phyloP scores from a whole-genome alignment of 2,888 invertebrate species.

The Choristoneura rosaceana region DNA sequence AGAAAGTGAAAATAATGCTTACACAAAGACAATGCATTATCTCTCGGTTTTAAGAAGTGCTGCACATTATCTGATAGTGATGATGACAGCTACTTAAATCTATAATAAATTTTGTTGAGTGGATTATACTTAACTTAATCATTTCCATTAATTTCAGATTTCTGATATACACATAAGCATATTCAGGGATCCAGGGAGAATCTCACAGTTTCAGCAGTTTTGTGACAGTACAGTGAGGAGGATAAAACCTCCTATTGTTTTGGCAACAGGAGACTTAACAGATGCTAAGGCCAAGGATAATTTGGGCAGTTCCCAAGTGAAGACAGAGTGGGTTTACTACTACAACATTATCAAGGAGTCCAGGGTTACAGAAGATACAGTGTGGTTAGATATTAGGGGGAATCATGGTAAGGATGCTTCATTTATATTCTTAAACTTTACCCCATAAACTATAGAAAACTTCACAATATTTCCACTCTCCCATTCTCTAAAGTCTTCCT shows the following conservation, averaged over 20 bases:
- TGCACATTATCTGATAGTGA: constrained; percentile 5
- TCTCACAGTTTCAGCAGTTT: constrained; percentile 92
- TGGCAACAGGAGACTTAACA: constrained; percentile 95
- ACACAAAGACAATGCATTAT: constrained; percentile 3
- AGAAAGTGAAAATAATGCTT: neutral
- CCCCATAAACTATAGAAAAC: neutral
- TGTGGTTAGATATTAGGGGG: constrained; percentile 96
- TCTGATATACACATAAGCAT: constrained; percentile 96
- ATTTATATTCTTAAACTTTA: neutral
- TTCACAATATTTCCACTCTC: neutral
- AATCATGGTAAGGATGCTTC: constrained; percentile 91
- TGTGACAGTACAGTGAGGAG: constrained; percentile 89
- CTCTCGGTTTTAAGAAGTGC: neutral
- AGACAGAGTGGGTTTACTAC: constrained; percentile 94
- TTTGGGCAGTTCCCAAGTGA: constrained; percentile 92
- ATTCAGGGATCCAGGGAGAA: constrained; percentile 90
- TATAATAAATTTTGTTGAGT: constrained; percentile 1
- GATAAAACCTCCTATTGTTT: constrained; percentile 90
- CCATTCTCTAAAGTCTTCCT: neutral
- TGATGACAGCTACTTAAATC: neutral
- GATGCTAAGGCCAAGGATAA: constrained; percentile 93
- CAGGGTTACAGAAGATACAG: constrained; percentile 88
- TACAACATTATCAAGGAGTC: constrained; percentile 88
- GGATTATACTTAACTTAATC: neutral
- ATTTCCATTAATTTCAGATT: constrained; percentile 84